Conservation (phyloP, 1,140 invertebrate genomes). For the Drosophila oshimai region DNA sequence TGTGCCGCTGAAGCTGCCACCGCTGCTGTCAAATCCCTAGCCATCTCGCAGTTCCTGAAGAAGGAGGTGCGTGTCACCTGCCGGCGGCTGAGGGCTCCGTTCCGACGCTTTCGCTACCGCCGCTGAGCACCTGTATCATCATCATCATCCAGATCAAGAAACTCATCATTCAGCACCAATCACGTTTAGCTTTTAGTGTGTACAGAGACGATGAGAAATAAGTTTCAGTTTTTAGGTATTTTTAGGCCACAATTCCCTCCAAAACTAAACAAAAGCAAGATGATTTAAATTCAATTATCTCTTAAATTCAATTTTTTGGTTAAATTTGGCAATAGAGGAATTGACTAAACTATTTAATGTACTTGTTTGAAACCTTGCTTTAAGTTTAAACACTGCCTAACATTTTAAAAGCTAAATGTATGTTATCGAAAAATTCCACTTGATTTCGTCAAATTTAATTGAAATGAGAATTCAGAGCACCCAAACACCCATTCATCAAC, state of each 20-base stretch:
- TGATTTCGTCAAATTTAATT: background rate
- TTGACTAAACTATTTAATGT: background rate
- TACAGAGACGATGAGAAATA: constrained; percentile 30
- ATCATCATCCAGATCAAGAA: constrained; percentile 18
- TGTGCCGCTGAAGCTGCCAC: constrained; percentile 78
- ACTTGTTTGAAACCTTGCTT: background rate
- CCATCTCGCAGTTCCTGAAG: constrained; percentile 79
- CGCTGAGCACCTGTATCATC: constrained; percentile 55
- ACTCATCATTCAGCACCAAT: constrained; percentile 33
- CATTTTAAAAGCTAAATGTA: background rate
- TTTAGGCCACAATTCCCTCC: constrained; percentile 45
- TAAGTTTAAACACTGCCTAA: background rate
- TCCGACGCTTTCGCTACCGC: constrained; percentile 78
- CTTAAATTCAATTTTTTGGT: background rate
- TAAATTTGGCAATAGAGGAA: background rate
- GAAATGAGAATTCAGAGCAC: background rate
- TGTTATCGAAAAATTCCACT: background rate
- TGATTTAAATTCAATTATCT: background rate
- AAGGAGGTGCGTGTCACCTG: constrained; percentile 79
- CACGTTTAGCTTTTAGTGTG: constrained; percentile 41
- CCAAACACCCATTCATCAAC: constrained; percentile 11
- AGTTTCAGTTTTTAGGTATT: constrained; percentile 44
- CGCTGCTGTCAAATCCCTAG: constrained; percentile 71
- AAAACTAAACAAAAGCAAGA: constrained; percentile 1
- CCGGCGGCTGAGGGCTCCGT: constrained; percentile 73